Base-by-base conservation (phyloP, 2,797 vertebrate genomes). In the Threskiornis aethiopicus region DNA sequence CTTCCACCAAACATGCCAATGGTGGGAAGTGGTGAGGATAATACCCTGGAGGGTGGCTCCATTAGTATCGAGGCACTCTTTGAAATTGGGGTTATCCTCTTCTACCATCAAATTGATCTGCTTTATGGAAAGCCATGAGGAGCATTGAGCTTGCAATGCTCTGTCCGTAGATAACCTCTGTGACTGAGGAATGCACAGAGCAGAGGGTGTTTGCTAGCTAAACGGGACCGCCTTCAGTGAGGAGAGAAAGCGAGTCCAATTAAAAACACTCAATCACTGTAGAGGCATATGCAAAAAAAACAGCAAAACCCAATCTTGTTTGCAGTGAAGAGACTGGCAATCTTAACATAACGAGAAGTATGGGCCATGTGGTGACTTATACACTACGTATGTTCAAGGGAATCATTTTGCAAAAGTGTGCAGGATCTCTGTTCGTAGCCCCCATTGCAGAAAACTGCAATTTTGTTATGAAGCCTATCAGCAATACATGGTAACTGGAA, bases 381-480 rank as follows among this genome's bases (percentile, higher is more conserved):
- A 15, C 21, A 16, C 16, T n/a, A 21, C 0, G 0, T 26, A 2
- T 18, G 25, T 19, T 77, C 55, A 39, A 77, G 18, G n/a, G 47
- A 89, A 83, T 58, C 1, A 5, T 64, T 47, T 76, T 17, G 22
- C 70, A 79, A 22, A 66, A 73, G 49, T 6, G 16, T 72, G 39
- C 37, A 76, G 35, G 37, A n/a, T 22, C 12, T 75, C 58, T 65
- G 41, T 15, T 47, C 3, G 1, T 3, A 82, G 41, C 17, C 24
- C 31, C 37, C 22, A 2, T 10, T 44, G 47, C 35, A 84, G 35
- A 82, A 49, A 71, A 33, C 22, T 79, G 19, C 21, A 37, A 6
- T 71, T 88, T 75, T 46, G 21, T 54, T 59, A 28, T 46, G 39
- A 90, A 88, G 9, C 21, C 42, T 44, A 19, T 39, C 42, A 71